phyloP scores from a whole-genome alignment of 1,140 invertebrate species.

The Argopecten irradians region DNA sequence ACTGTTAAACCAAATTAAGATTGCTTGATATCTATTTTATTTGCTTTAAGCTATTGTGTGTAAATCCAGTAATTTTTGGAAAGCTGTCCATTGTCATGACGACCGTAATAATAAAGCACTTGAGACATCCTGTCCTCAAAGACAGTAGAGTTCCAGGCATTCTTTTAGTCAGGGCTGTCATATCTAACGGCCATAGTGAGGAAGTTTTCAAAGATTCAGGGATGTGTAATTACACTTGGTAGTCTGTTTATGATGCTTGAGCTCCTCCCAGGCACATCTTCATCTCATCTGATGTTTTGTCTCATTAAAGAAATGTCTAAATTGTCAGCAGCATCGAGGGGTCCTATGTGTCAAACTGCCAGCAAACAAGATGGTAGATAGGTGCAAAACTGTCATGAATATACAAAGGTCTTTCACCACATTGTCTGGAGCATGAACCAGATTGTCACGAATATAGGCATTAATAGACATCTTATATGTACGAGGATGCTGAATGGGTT shows the following conservation, averaged over 20 bases:
- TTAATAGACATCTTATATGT: no score
- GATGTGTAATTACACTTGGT: neutral
- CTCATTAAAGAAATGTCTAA: constrained; percentile 23
- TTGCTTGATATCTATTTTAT: neutral
- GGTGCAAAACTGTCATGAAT: no score
- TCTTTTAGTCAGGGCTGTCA: neutral
- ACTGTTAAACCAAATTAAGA: neutral
- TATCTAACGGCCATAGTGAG: neutral
- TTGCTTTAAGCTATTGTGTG: neutral
- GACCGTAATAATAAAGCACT: constrained; percentile 10
- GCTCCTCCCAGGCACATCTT: constrained; percentile 12
- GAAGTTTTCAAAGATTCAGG: neutral
- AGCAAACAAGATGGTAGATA: neutral
- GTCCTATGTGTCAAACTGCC: neutral
- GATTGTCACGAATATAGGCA: no score
- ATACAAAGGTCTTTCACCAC: no score
- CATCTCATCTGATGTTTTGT: constrained; percentile 4
- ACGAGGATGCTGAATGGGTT: no score
- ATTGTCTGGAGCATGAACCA: no score
- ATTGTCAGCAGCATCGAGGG: neutral
- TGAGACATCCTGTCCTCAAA: neutral
- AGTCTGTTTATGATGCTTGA: neutral
- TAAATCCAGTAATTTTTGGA: neutral
- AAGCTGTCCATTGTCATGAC: neutral
- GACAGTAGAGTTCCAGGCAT: neutral